phyloP scores from a whole-genome alignment of 2,888 invertebrate genomes.

The Campoplex nolae region DNA sequence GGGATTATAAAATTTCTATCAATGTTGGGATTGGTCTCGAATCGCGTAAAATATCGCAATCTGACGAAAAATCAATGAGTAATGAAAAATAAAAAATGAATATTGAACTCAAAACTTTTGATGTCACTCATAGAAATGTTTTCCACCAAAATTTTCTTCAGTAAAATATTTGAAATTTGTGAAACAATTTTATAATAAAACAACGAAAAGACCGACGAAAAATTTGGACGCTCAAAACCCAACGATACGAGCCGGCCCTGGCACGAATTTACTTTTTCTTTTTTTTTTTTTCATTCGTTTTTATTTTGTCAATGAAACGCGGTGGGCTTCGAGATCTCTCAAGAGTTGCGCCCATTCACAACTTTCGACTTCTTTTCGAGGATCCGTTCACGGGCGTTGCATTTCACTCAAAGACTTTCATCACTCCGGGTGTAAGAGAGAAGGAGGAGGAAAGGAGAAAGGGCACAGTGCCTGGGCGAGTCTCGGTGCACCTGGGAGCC shows the following conservation, averaged over 20 bases:
- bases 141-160: neutral
- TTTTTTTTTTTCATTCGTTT: slow-evolving; percentile 19
- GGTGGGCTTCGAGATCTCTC: neutral
- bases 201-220: neutral
- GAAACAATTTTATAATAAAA: neutral
- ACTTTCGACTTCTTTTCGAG: slow-evolving; percentile 51
- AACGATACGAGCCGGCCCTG: neutral
- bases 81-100: neutral
- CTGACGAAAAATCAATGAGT: neutral
- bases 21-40: neutral
- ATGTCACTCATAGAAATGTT: neutral
- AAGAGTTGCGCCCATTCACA: slow-evolving; percentile 55
- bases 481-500: slow-evolving; percentile 44
- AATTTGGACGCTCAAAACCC: neutral
- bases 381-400: slow-evolving; percentile 27
- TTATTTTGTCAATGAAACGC: slow-evolving; percentile 26
- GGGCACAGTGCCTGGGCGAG: slow-evolving; percentile 37
- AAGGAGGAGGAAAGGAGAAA: slow-evolving; percentile 16
- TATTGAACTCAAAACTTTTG: neutral
- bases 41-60: neutral
- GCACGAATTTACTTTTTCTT: neutral
- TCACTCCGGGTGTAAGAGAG: slow-evolving; percentile 17
- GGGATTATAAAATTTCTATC: neutral
- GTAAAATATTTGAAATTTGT: neutral
- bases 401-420: slow-evolving; percentile 49